Base-by-base conservation (phyloP, 2,888 invertebrate species). In the Agrilus cyanescens region DNA sequence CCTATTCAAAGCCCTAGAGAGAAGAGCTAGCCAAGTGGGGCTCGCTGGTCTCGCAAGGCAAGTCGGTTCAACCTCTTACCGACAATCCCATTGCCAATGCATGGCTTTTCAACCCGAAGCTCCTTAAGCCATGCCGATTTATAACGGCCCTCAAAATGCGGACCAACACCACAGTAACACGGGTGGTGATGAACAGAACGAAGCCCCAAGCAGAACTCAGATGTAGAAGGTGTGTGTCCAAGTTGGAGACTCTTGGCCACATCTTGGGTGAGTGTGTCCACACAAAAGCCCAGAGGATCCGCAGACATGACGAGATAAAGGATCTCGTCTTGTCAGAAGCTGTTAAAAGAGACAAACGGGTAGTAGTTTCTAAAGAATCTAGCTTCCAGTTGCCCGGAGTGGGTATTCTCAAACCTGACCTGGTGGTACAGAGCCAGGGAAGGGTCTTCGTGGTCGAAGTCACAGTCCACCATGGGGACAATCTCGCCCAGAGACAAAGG, bases 161-260 rank as follows among this genome's bases (percentile, higher is more conserved):
- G 18, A 18, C 18, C 18, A 18, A 18, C 3, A 18, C 18, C 10
- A 44, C 50, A 12, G 53, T 50, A 6, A 48, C 52, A 30, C 48
- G 50, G 40, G 54, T 50, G 43, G 48, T 51, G 54, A 18, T 3
- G 18, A 18, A 18, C 5, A 18, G 18, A 47, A 54, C 53, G 29
- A 40, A 29, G 4, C 54, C 52, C 6, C 46, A 49, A 35, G 47
- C 49, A 41, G 53, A 54, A 39, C 45, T 53, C 3, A 37, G 14
- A 12, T 62, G 62, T 45, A 38, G 61, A 5, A 52, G 50, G 37
- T 63, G 60, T 39, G 18, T 40, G 2, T 12, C 16, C 31, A 44
- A 47, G 41, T 40, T 41, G 3, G 62, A 63, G 52, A 63, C 60
- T 14, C 55, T 57, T 30, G 57, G 49, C 0, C 59, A 60, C 43